A percentile compares a stretch with the other conserved stretches of the same genome.
Evolutionary conservation across 2,797 vertebrate species (phyloP).

Genomic region (Decapterus maruadsi): DNA sequence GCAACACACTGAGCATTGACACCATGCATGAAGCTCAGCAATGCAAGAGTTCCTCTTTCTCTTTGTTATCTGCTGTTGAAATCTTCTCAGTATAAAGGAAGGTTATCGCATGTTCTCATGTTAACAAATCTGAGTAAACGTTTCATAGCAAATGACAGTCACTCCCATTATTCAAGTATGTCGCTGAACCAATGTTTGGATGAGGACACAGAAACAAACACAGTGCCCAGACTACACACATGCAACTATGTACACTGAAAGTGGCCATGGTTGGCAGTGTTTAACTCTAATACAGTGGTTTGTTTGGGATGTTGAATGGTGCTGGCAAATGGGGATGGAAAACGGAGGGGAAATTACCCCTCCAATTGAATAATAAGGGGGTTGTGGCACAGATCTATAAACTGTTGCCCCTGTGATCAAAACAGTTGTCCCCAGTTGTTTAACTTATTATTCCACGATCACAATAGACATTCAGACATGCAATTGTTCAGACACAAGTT

Average conservation of each 20-base stretch:
- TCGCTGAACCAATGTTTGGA: constrained; percentile 43
- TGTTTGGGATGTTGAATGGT: constrained; percentile 64
- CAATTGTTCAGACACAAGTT: constrained; percentile 37
- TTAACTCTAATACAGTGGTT: constrained; percentile 53
- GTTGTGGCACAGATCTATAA: constrained; percentile 44
- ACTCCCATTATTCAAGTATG: constrained; percentile 38
- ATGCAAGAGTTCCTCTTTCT: constrained; percentile 28
- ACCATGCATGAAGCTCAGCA: constrained; percentile 10
- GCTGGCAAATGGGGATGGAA: constrained; percentile 59
- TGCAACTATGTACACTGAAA: constrained; percentile 57
- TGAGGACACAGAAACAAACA: constrained; percentile 43
- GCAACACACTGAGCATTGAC: neutral
- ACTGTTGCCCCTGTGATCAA: constrained; percentile 46
- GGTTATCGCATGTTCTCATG: constrained; percentile 13
- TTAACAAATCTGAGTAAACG: constrained; percentile 16
- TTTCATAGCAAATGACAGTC: constrained; percentile 31
- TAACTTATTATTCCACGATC: constrained; percentile 18
- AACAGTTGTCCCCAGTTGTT: constrained; percentile 52
- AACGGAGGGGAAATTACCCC: constrained; percentile 45
- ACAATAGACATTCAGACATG: constrained; percentile 14
- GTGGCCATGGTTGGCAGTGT: constrained; percentile 52
- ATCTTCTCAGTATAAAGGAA: neutral
- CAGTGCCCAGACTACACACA: constrained; percentile 31
- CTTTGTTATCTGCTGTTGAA: constrained; percentile 24
- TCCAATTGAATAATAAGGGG: constrained; percentile 54